Evolutionary conservation across 92 coral and sea anemone species (phyloP).

Genomic region (Epizoanthus ramosus): DNA sequence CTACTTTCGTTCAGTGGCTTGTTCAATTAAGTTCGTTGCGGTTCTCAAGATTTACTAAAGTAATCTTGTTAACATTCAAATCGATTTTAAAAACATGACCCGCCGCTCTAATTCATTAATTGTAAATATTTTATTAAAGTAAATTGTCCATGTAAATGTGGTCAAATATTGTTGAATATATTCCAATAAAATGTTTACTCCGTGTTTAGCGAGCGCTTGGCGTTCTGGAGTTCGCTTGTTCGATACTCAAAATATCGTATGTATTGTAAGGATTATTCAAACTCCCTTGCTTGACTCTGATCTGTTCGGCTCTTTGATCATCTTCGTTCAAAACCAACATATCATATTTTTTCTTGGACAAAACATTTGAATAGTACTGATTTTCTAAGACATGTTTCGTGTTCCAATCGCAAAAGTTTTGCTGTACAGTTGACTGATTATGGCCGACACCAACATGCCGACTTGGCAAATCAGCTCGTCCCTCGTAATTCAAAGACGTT

Average conservation of each 20-base stretch:
- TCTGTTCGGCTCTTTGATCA: constrained; percentile 31
- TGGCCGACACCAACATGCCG: too few relatives aligned
- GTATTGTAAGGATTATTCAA: constrained; percentile 6
- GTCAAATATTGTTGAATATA: too few relatives aligned
- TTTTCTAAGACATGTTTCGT: not conserved
- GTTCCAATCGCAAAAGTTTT: not conserved
- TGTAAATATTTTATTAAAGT: too few relatives aligned
- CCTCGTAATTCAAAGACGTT: not conserved
- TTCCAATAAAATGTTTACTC: too few relatives aligned
- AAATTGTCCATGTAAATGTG: too few relatives aligned
- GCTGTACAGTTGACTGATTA: not conserved
- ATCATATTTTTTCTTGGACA: constrained; percentile 11
- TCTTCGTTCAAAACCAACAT: constrained; percentile 38
- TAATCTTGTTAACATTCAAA: too few relatives aligned
- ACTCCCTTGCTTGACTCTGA: constrained; percentile 22
- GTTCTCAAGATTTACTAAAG: too few relatives aligned
- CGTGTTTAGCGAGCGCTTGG: constrained; percentile 12
- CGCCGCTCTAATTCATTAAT: too few relatives aligned
- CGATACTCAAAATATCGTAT: constrained; percentile 30
- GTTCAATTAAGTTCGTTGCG: too few relatives aligned
- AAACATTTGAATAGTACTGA: not conserved
- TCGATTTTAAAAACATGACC: too few relatives aligned
- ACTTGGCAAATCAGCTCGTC: not conserved
- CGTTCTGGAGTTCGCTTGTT: constrained; percentile 11
- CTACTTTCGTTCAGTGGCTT: too few relatives aligned